Conservation (phyloP, 2,888 invertebrate genomes). For the Lycocerus yunnanus region DNA sequence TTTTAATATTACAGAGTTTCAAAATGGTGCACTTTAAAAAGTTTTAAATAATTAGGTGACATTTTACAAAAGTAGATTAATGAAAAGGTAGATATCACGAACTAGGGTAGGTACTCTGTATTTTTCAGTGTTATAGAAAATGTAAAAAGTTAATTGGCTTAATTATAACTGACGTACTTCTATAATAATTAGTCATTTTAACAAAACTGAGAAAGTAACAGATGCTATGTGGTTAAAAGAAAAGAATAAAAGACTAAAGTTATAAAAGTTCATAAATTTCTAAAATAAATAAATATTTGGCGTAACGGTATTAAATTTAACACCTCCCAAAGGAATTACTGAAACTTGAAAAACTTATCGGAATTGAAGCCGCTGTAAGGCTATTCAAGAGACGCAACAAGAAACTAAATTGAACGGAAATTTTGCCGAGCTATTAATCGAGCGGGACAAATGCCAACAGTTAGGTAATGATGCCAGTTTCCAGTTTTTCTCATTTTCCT, state of each 20-base stretch:
- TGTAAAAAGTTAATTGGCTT: background rate
- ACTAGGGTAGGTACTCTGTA: background rate
- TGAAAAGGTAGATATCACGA: background rate
- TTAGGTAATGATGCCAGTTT: conserved; percentile 31
- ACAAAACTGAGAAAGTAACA: background rate
- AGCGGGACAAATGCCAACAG: conserved; percentile 48
- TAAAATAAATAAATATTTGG: conserved; percentile 40
- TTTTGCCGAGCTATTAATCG: conserved; percentile 49
- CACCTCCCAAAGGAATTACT: conserved; percentile 43
- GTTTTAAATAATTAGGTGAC: background rate
- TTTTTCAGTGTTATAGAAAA: background rate
- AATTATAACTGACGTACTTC: no score
- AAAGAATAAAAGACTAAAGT: background rate
- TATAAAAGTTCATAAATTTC: background rate
- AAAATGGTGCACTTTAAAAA: background rate
- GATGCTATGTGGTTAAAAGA: background rate
- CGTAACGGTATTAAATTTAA: conserved; percentile 36
- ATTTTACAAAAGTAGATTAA: background rate
- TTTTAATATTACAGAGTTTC: background rate
- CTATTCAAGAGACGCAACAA: conserved; percentile 48
- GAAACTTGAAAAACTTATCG: conserved; percentile 40
- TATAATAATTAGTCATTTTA: background rate
- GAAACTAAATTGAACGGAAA: conserved; percentile 53
- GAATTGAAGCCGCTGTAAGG: conserved; percentile 34
- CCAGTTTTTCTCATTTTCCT: conserved; percentile 17